phyloP scores from a whole-genome alignment of 2,888 invertebrate species.

The Hydraecia micacea region DNA sequence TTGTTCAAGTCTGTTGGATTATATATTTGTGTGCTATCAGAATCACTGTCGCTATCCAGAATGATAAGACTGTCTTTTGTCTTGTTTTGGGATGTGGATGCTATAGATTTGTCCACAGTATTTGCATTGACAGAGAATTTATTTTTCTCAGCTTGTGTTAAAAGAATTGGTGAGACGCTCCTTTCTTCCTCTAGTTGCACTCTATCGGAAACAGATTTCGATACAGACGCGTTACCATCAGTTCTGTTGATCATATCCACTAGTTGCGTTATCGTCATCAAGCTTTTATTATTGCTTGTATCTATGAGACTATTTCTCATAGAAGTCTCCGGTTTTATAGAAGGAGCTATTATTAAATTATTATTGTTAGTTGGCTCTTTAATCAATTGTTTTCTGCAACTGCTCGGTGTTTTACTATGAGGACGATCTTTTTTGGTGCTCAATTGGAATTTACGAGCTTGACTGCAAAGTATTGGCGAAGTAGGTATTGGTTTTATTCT shows the following conservation, averaged over 20 bases:
- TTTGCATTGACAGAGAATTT: constrained; percentile 56
- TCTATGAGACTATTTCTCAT: constrained; percentile 64
- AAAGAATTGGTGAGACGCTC: constrained; percentile 80
- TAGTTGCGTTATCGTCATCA: constrained; percentile 86
- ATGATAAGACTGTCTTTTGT: constrained; percentile 78
- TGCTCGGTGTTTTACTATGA: constrained; percentile 73
- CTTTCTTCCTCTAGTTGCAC: constrained; percentile 68
- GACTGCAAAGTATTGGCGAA: constrained; percentile 84
- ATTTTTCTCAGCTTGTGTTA: constrained; percentile 81
- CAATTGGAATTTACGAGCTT: constrained; percentile 76
- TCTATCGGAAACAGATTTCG: constrained; percentile 32
- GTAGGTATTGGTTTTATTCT: constrained; percentile 68
- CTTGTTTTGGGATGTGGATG: constrained; percentile 54
- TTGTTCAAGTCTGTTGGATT: constrained; percentile 62
- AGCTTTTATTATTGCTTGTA: constrained; percentile 77
- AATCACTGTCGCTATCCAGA: constrained; percentile 84
- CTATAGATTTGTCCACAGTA: constrained; percentile 46
- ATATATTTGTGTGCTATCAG: constrained; percentile 76
- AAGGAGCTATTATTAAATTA: constrained; percentile 41
- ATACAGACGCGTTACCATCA: constrained; percentile 63
- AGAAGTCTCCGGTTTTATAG: constrained; percentile 50
- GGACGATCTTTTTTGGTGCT: constrained; percentile 72
- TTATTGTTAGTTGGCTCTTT: constrained; percentile 63
- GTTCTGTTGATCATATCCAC: constrained; percentile 85
- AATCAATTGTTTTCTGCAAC: constrained; percentile 71